These are phyloP conservation scores for Cariama cristata DNA, from an alignment of 2,113 vertebrate species.

Conservation along the genomic window DNA sequence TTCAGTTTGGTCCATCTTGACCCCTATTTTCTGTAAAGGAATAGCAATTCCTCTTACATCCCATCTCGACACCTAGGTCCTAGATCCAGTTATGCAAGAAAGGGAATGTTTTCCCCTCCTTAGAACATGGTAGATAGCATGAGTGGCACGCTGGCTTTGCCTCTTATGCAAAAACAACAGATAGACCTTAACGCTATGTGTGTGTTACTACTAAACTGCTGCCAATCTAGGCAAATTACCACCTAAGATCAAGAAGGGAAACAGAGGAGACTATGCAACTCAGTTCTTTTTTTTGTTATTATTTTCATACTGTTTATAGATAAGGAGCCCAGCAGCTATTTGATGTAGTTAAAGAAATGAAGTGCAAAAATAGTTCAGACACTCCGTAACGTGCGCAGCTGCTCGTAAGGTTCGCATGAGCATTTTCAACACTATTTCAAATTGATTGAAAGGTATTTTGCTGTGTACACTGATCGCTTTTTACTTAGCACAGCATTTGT, in stretches of 20 bases:
- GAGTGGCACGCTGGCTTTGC: background rate
- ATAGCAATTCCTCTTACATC: background rate
- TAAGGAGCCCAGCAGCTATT: background rate
- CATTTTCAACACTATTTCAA: background rate
- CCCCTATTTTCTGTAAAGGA: background rate
- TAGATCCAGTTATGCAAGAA: background rate
- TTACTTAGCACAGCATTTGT: background rate
- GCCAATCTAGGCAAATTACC: constrained; percentile 14
- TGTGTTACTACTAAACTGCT: background rate
- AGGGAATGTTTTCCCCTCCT: background rate
- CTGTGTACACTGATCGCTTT: background rate
- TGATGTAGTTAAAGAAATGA: background rate
- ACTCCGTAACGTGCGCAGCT: background rate
- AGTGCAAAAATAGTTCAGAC: background rate
- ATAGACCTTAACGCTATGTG: background rate
- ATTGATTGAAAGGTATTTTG: background rate
- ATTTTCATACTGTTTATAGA: constrained; percentile 21
- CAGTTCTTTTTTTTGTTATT: background rate
- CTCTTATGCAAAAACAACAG: background rate
- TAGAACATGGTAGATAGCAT: background rate
- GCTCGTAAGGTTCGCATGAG: background rate
- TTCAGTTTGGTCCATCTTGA: background rate
- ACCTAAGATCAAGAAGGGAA: constrained; percentile 2
- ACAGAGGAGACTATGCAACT: background rate
- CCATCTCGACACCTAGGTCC: background rate